Conservation (phyloP, 2,113 vertebrate species). For the Centropus unirufus region DNA sequence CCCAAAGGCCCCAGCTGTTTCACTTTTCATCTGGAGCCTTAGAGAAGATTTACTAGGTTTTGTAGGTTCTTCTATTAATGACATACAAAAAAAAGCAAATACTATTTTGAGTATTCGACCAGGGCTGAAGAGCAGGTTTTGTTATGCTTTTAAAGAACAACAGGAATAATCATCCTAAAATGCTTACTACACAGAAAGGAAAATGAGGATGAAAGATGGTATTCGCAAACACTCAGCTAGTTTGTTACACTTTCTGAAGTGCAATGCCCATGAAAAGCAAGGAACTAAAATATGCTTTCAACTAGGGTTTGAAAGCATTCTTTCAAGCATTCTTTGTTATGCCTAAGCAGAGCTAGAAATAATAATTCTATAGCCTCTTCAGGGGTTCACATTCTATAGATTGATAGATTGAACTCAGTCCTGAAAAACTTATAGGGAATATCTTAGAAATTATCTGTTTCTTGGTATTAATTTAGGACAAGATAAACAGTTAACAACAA, state of each 20-base stretch:
- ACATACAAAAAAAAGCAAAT: neutral
- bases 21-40: neutral
- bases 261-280: neutral
- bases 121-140: neutral
- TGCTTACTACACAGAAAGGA: neutral
- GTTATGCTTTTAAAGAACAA: neutral
- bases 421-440: neutral
- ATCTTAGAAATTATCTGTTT: neutral
- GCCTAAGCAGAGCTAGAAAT: conserved; percentile 31
- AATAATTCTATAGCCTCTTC: neutral
- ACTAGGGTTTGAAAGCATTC: neutral
- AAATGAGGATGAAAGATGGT: neutral
- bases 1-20: neutral
- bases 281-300: conserved; percentile 12
- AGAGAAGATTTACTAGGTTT: neutral
- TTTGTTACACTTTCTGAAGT: conserved; percentile 6
- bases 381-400: neutral
- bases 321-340: conserved; percentile 28
- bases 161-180: neutral
- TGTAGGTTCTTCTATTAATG: neutral
- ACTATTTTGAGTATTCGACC: neutral
- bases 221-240: neutral
- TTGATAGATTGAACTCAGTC: neutral
- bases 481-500: neutral
- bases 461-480: neutral